These are phyloP conservation scores for Rhagologus leucostigma DNA, from an alignment of 2,113 vertebrate genomes.

Conservation along the genomic window DNA sequence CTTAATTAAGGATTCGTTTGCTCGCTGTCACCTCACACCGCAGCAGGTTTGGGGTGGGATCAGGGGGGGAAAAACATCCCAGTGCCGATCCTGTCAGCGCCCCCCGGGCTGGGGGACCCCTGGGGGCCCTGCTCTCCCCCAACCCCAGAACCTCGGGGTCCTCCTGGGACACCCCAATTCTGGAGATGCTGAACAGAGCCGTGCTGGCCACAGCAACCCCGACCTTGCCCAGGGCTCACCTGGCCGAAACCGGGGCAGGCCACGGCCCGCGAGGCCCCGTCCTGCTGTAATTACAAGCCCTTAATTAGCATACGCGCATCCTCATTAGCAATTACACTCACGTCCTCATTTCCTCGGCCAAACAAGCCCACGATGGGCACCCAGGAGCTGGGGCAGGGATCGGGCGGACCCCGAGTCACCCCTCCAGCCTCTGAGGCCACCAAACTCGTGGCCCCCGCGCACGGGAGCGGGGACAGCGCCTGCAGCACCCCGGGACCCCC, in stretches of 20 bases:
- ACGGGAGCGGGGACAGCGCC: accelerated
- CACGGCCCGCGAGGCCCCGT: neutral
- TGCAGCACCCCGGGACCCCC: neutral
- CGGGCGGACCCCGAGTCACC: accelerated
- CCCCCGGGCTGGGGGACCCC: neutral
- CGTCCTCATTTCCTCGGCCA: neutral
- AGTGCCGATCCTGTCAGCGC: neutral
- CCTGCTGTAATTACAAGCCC: neutral
- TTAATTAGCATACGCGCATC: neutral
- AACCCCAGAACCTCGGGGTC: neutral
- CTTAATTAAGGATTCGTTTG: neutral
- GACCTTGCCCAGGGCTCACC: neutral
- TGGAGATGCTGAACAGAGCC: neutral
- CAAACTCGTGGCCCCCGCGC: accelerated
- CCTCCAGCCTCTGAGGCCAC: accelerated
- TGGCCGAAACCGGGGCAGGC: neutral
- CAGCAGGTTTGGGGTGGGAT: neutral
- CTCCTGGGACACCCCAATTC: neutral
- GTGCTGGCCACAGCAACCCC: accelerated
- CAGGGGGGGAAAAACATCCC: accelerated
- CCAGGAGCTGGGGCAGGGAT: accelerated
- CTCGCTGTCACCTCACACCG: accelerated
- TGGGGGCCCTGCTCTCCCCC: accelerated
- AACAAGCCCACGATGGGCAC: neutral
- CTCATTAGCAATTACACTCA: neutral